A percentile compares a stretch with the other conserved stretches of the same genome.
These are phyloP conservation scores for Bettongia penicillata DNA, from an alignment of 2,113 vertebrate genomes.

Conservation along the genomic window DNA sequence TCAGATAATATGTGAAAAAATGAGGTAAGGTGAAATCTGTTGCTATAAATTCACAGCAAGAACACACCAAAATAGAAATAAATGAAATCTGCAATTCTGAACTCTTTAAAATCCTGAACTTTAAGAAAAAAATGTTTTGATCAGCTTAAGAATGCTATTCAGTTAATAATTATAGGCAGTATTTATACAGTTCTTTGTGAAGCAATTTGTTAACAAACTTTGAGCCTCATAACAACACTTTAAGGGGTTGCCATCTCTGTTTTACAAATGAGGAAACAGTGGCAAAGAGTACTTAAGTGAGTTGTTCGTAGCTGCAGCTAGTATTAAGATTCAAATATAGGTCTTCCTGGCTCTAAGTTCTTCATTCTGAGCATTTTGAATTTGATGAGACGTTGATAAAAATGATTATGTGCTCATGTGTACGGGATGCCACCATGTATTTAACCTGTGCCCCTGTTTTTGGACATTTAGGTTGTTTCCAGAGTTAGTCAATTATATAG, in stretches of 20 bases:
- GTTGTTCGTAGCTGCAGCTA: neutral
- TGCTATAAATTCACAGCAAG: neutral
- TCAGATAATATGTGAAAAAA: slow-evolving; percentile 13
- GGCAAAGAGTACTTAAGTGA: neutral
- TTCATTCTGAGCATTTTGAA: neutral
- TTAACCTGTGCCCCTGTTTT: neutral
- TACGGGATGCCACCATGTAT: neutral
- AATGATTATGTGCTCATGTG: neutral
- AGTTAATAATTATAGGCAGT: neutral
- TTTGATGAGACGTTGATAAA: neutral
- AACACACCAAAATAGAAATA: slow-evolving; percentile 4
- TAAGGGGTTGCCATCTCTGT: neutral
- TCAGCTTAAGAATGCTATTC: neutral
- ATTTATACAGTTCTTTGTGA: neutral
- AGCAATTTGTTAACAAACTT: neutral
- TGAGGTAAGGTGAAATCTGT: neutral
- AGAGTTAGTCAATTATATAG: neutral
- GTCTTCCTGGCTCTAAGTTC: neutral
- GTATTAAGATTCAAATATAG: neutral
- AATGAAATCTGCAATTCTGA: slow-evolving; percentile 26
- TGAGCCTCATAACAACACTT: neutral
- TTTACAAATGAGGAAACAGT: neutral
- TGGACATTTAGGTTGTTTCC: no score
- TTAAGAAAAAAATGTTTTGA: neutral
- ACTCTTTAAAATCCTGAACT: neutral